Base-by-base conservation (phyloP, 23 tunicate genomes). In the Trididemnum nubilum region DNA sequence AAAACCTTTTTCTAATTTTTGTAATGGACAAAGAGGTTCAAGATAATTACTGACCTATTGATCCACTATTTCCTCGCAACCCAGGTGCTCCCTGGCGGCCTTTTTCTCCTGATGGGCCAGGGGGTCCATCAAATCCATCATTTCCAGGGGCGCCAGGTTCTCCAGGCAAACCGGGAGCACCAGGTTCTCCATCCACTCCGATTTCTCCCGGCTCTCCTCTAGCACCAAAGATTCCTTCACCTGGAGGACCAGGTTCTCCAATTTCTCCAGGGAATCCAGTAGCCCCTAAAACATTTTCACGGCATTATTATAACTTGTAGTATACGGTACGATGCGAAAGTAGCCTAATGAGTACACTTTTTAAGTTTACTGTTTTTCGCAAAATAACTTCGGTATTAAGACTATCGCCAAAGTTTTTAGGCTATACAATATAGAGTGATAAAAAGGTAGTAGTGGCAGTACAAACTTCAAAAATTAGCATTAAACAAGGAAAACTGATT, bases 171-270 rank as follows among this genome's bases (percentile, higher is more conserved):
- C 97, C 97, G 0, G 72, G 66, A 3, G 33, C 31, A 2, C 97
- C 97, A 25, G 84, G 78, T 2, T 33, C 65, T 49, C 97, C 97
- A 19, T 35, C 72, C 26, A 23, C 57, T 12, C 97, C 97, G 2
- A 76, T 22, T 18, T 63, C 67, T 39, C 91, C 91, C 58, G 52
- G 67, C 23, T 54, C 66, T 32, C 81, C 81, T 54, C 28, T 77
- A 30, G 28, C 67, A 5, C 81, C 81, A 26, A 29, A 15, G 2
- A 57, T 28, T 51, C 27, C 87, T 34, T 51, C 71, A 36, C 81
- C 84, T 28, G 78, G 90, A n/a, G 37, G 79, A 7, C 92, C 97
- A 2, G 90, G 85, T 51, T 83, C 88, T 0, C 94, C 94, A 49
- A 33, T 36, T 60, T 35, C 60, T 4, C 94, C 94, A 0, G 76